Evolutionary conservation across 2,797 vertebrate genomes (phyloP).

Genomic region (Tamandua tetradactyla): DNA sequence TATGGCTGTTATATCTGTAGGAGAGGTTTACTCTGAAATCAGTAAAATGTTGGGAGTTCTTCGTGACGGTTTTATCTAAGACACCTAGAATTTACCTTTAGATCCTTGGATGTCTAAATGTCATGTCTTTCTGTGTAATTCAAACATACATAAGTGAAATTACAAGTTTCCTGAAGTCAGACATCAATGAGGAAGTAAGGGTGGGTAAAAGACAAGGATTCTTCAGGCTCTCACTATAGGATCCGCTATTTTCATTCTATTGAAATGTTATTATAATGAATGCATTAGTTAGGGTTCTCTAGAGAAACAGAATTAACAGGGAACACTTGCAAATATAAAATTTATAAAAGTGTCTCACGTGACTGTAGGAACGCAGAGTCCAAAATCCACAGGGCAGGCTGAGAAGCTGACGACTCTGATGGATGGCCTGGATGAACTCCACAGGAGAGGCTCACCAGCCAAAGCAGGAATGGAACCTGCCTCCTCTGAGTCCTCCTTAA

Average conservation of each 20-base stretch:
- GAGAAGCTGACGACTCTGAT: no score
- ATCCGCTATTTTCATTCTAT: not conserved
- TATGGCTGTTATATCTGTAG: not conserved
- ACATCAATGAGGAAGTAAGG: not conserved
- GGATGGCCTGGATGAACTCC: no score
- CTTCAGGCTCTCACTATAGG: not conserved
- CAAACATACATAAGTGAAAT: not conserved
- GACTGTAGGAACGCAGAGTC: no score
- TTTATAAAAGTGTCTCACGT: no score
- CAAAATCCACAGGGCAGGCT: no score
- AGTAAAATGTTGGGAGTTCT: not conserved
- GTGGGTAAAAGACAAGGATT: not conserved
- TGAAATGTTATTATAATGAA: not conserved
- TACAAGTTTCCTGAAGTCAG: not conserved
- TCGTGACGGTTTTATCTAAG: not conserved
- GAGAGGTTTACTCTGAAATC: not conserved
- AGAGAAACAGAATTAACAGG: no score
- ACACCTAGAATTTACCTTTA: not conserved
- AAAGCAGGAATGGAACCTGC: no score
- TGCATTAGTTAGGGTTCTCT: no score
- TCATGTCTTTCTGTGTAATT: slow-evolving; percentile 34
- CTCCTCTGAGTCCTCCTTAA: no score
- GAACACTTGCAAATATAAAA: no score
- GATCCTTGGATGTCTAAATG: not conserved
- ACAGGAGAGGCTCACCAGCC: no score